Conservation (phyloP, 1,140 invertebrate species). For the Euborellia annulipes region DNA sequence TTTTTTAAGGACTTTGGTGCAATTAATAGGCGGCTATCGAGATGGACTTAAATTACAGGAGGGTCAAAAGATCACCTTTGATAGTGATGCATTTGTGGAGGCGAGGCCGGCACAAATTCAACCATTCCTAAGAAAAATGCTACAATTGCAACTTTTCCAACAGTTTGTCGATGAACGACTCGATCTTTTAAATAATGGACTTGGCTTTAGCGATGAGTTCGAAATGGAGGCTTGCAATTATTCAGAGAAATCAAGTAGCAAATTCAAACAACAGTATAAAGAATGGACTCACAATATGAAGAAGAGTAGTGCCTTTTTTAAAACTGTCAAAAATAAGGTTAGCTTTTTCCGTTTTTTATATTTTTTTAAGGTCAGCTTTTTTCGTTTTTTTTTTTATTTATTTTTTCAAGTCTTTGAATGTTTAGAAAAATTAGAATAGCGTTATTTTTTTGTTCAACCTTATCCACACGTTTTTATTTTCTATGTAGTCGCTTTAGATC, state of each 20-base stretch:
- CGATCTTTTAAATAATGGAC: constrained; percentile 72
- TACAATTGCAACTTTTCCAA: constrained; percentile 87
- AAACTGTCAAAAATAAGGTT: constrained; percentile 59
- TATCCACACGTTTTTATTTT: constrained; percentile 9
- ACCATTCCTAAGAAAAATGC: constrained; percentile 76
- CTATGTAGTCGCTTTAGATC: background rate
- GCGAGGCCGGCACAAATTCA: constrained; percentile 65
- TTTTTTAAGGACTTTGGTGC: constrained; percentile 76
- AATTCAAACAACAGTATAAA: constrained; percentile 62
- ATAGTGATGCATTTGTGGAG: constrained; percentile 68
- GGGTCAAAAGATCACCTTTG: constrained; percentile 71
- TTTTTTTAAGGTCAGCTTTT: constrained; percentile 6
- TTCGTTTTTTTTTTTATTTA: constrained; percentile 13
- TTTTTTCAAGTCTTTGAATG: constrained; percentile 3
- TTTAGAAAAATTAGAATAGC: constrained; percentile 4
- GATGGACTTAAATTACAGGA: constrained; percentile 72
- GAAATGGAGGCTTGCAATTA: constrained; percentile 77
- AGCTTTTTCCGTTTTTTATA: constrained; percentile 14
- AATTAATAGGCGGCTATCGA: constrained; percentile 82
- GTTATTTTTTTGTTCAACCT: constrained; percentile 10
- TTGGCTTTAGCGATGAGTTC: constrained; percentile 86
- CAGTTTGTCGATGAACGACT: constrained; percentile 90
- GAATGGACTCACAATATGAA: constrained; percentile 50
- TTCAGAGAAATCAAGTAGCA: constrained; percentile 62
- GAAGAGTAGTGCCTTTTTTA: constrained; percentile 51